A percentile compares a stretch with the other conserved stretches of the same genome.
phyloP scores from a whole-genome alignment of 2,113 vertebrate species.

The Micronycteris hirsuta region DNA sequence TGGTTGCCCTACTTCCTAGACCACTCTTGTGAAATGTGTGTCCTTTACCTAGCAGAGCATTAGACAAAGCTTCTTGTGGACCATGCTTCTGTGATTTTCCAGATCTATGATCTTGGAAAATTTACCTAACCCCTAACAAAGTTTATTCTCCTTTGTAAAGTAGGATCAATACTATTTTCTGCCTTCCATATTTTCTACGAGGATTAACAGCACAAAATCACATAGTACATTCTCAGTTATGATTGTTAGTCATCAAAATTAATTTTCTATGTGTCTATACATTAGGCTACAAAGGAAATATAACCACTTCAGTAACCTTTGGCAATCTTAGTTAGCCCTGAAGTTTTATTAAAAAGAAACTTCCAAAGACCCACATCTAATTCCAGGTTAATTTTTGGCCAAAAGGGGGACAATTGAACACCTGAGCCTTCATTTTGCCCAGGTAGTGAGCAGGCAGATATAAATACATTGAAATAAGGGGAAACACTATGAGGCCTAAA shows the following conservation, averaged over 20 bases:
- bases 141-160: background rate
- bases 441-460: background rate
- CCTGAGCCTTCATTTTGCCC: background rate
- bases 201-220: background rate
- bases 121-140: background rate
- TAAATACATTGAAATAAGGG: background rate
- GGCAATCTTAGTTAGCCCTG: background rate
- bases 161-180: background rate
- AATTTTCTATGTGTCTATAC: background rate
- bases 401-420: background rate
- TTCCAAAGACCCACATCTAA: background rate
- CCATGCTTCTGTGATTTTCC: too few relatives aligned
- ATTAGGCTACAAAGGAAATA: background rate
- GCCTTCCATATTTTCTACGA: background rate
- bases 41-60: background rate
- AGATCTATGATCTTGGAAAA: background rate
- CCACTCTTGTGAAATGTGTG: background rate
- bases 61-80: background rate
- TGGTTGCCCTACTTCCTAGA: background rate
- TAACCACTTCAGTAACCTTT: background rate
- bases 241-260: background rate
- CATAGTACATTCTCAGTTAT: background rate
- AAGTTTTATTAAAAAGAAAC: background rate
- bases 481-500: background rate
- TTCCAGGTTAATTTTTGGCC: background rate